Evolutionary conservation across 2,888 invertebrate genomes (phyloP), one percentile per base, ranked within the genome.

Genomic region (Ennomos quercinarius): DNA sequence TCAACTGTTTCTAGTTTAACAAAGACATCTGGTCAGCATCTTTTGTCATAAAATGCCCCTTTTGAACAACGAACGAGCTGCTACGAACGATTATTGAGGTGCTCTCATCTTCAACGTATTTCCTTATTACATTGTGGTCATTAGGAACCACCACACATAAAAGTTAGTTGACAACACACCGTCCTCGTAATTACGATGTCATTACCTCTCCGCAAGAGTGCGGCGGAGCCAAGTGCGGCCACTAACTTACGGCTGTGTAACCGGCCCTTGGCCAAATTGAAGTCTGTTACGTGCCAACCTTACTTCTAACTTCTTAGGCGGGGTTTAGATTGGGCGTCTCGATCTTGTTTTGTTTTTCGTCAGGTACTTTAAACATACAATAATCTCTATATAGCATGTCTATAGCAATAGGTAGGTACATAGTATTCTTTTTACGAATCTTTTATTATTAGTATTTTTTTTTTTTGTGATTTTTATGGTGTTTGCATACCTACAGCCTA

Each of bases 211-310:
- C 63, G 60, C 66, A 53, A 48, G 61, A 44, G 55, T 57, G 56
- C 56, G 56, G 27, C 47, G 51, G 64, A 67, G 65, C 67, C 69
- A 69, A 69, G 67, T 63, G 64, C 47, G 54, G 41, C 41, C 67
- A 57, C 68, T 69, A 67, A 69, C 68, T 69, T 57, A 69, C 59
- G 67, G 45, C 45, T 55, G 55, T 51, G 55, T 43, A 57, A 53
- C 64, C 56, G 64, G 61, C 62, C 67, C 69, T 67, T 64, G 62
- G 69, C 69, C 69, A 67, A 69, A 69, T 69, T 67, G 67, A 63
- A 63, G 62, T 55, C 52, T 53, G 58, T 42, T 49, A 67, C 67
- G 67, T 67, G 69, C 69, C 69, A 69, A 59, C 62, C 62, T 59
- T 67, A 62, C 54, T 65, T 69, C 63, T 58, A 58, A 61, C 57